Conservation (phyloP, 2,888 invertebrate species). For the Linyphia triangularis region DNA sequence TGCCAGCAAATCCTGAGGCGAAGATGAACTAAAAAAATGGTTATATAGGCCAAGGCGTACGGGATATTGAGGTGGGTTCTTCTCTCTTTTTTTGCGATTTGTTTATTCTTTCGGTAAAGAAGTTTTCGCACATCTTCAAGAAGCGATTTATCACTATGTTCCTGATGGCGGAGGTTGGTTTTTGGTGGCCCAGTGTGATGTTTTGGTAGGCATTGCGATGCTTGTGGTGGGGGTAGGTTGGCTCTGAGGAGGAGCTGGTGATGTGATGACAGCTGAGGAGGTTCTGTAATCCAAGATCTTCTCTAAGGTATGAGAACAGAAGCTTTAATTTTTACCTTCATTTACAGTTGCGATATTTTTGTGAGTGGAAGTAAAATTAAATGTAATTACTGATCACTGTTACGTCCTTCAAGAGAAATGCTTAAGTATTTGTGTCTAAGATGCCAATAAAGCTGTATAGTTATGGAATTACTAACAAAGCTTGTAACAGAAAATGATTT, state of each 20-base stretch:
- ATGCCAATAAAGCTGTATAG: too few relatives aligned
- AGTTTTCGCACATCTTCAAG: constrained; percentile 68
- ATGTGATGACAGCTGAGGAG: not conserved
- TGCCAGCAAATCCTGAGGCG: constrained; percentile 16
- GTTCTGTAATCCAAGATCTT: too few relatives aligned
- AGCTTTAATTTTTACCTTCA: too few relatives aligned
- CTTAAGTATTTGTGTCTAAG: too few relatives aligned
- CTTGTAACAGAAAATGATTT: too few relatives aligned
- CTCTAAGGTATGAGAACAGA: too few relatives aligned
- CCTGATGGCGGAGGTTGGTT: constrained; percentile 13
- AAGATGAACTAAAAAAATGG: constrained; percentile 28
- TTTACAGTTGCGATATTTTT: too few relatives aligned
- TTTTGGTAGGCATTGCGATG: not conserved
- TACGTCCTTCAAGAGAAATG: too few relatives aligned
- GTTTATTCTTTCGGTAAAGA: constrained; percentile 38
- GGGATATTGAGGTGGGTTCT: not conserved
- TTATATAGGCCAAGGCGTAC: constrained; percentile 70
- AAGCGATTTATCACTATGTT: constrained; percentile 53
- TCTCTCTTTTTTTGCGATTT: constrained; percentile 15
- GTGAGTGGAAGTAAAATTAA: too few relatives aligned
- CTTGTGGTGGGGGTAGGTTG: not conserved
- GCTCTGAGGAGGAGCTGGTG: not conserved
- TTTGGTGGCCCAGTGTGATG: not conserved
- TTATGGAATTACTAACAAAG: too few relatives aligned
- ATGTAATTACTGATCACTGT: too few relatives aligned